phyloP scores from a whole-genome alignment of 1,140 invertebrate species.

The Eulimnadia texana region DNA sequence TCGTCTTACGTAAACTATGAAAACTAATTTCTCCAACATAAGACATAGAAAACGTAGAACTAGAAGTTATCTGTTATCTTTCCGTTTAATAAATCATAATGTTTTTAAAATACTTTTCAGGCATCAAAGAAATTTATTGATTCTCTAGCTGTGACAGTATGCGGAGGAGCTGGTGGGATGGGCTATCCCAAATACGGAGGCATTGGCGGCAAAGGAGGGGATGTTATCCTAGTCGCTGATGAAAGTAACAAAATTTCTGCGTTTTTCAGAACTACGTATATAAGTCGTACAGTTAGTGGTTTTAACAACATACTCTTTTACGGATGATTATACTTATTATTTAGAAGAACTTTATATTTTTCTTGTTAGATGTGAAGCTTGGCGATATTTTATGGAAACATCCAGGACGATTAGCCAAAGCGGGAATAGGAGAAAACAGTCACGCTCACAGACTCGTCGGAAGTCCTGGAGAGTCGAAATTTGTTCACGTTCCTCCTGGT shows the following conservation, averaged over 20 bases:
- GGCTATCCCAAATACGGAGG: constrained; percentile 66
- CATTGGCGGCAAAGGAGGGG: constrained; percentile 69
- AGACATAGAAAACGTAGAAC: no score
- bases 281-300: constrained; percentile 10
- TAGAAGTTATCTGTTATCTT: no score
- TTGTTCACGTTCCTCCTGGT: constrained; percentile 61
- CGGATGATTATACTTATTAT: no score
- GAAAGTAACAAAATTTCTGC: constrained; percentile 34
- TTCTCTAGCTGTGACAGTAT: constrained; percentile 49
- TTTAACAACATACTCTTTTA: no score
- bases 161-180: constrained; percentile 57
- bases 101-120: neutral
- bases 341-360: neutral
- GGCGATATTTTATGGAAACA: constrained; percentile 35
- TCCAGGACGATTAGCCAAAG: constrained; percentile 42
- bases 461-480: constrained; percentile 46
- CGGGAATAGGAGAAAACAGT: constrained; percentile 52
- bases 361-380: constrained; percentile 33
- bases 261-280: neutral
- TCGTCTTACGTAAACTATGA: no score
- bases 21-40: no score
- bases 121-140: constrained; percentile 44
- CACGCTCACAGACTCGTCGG: constrained; percentile 56
- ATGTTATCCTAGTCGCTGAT: constrained; percentile 53
- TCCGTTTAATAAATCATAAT: no score